A percentile compares a stretch with the other conserved stretches of the same genome.
Evolutionary conservation across 2,113 vertebrate species (phyloP).

Genomic region (Morone saxatilis): DNA sequence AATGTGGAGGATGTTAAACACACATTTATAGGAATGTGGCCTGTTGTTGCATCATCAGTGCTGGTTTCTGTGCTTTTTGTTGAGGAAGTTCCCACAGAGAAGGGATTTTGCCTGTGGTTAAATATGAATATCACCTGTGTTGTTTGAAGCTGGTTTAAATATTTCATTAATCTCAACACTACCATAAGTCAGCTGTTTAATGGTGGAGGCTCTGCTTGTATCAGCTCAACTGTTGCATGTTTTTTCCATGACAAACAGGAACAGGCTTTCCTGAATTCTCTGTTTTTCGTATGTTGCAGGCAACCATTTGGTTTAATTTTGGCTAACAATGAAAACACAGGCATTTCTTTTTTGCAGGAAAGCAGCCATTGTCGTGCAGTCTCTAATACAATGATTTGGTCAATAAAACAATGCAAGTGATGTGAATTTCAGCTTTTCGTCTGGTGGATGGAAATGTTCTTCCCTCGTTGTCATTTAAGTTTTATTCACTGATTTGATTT

Average conservation of each 20-base stretch:
- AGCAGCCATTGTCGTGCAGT: not conserved
- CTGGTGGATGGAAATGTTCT: not conserved
- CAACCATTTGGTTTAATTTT: not conserved
- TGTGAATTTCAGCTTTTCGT: not conserved
- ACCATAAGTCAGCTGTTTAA: not conserved
- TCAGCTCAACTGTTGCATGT: not conserved
- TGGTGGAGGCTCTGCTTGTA: not conserved
- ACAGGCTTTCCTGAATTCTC: not conserved
- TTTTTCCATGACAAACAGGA: not conserved
- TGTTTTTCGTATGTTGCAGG: not conserved
- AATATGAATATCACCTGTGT: not conserved
- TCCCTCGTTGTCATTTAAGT: not conserved
- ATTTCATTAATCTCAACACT: not conserved
- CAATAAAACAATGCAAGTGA: not conserved
- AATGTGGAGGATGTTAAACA: not conserved
- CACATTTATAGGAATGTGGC: not conserved
- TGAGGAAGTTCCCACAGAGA: not conserved
- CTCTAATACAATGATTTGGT: not conserved
- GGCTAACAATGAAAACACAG: not conserved
- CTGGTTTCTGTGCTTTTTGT: not conserved
- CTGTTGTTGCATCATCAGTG: not conserved
- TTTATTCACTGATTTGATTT: not conserved
- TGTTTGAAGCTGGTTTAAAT: slow-evolving; percentile 7
- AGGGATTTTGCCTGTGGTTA: not conserved
- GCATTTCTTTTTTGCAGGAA: not conserved